Conservation (phyloP, 1,140 invertebrate species). For the Oppia nitens region DNA sequence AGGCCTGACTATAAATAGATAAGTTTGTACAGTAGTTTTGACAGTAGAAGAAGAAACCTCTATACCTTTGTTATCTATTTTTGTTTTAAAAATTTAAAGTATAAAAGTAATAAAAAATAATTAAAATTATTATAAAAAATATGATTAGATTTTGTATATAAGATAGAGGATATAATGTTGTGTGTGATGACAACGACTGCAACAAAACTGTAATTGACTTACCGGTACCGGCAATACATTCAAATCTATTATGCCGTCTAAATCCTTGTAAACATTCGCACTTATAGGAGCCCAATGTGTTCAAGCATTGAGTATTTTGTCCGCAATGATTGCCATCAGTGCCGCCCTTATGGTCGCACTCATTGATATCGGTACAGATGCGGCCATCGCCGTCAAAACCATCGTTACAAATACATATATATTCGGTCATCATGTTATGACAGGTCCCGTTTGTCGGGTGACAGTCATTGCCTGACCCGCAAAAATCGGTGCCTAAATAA, state of each 20-base stretch:
- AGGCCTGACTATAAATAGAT: no score
- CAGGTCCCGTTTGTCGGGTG: slow-evolving; percentile 60
- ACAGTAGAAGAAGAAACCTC: no score
- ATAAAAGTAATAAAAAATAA: no score
- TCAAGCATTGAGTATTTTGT: slow-evolving; percentile 57
- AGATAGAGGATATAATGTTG: no score
- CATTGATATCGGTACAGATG: slow-evolving; percentile 63
- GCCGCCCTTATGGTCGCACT: slow-evolving; percentile 51
- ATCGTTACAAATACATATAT: slow-evolving; percentile 60
- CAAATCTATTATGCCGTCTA: slow-evolving; percentile 43
- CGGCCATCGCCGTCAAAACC: slow-evolving; percentile 64
- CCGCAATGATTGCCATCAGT: slow-evolving; percentile 49
- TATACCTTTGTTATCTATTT: no score
- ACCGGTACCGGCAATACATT: neutral
- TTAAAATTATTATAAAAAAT: no score
- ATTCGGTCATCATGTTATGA: slow-evolving; percentile 63
- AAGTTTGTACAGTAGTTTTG: no score
- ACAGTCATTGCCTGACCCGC: slow-evolving; percentile 58
- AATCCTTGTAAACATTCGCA: slow-evolving; percentile 66
- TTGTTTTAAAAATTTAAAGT: no score
- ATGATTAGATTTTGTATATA: no score
- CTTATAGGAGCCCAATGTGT: slow-evolving; percentile 64
- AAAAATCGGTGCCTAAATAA: slow-evolving; percentile 73
- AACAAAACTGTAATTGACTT: no score
- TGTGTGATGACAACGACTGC: no score